phyloP scores from a whole-genome alignment of 2,113 vertebrate genomes.

The Perca fluviatilis region DNA sequence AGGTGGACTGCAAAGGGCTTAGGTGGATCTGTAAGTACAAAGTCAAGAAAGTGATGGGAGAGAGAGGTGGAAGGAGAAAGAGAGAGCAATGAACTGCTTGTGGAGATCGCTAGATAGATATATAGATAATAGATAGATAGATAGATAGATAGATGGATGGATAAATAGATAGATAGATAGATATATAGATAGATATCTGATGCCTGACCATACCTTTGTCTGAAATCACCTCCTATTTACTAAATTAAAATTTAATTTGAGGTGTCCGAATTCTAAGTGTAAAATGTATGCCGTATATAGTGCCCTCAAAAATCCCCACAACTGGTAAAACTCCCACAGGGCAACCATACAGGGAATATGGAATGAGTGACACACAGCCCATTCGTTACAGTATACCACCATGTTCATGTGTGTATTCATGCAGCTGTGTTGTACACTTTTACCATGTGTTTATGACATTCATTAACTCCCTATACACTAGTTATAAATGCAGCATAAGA shows the following conservation, averaged over 20 bases:
- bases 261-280: neutral
- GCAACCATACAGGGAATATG: neutral
- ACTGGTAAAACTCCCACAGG: neutral
- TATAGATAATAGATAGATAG: slow-evolving; percentile 11
- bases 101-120: slow-evolving; percentile 13
- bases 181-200: neutral
- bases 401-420: neutral
- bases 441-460: too few species aligned
- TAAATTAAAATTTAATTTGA: neutral
- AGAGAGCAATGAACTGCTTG: neutral
- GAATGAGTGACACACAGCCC: neutral
- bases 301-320: neutral
- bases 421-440: neutral
- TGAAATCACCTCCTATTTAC: neutral
- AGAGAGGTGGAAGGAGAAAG: slow-evolving; percentile 4
- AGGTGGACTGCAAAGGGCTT: slow-evolving; percentile 64
- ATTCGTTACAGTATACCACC: too few species aligned
- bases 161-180: slow-evolving; percentile 10
- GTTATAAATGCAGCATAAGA: neutral
- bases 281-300: neutral
- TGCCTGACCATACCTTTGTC: neutral
- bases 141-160: slow-evolving; percentile 2
- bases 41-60: slow-evolving; percentile 25
- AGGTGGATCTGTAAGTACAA: slow-evolving; percentile 56
- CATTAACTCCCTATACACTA: neutral